Evolutionary conservation across 2,113 vertebrate species (phyloP).

Genomic region (Gasterosteus nipponicus): DNA sequence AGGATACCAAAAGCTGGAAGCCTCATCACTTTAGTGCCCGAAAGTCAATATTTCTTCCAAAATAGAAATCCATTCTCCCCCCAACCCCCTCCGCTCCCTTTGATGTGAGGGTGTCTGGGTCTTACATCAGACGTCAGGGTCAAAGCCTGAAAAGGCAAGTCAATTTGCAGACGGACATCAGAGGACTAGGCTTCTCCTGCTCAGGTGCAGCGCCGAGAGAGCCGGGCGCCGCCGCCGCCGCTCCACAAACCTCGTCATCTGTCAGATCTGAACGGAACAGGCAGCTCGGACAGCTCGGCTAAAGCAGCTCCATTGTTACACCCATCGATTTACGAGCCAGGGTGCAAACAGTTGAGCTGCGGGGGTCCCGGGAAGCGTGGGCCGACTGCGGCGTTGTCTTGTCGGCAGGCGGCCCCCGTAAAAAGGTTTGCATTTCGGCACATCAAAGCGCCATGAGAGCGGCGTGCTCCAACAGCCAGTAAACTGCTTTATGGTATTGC

Average conservation of each 20-base stretch:
- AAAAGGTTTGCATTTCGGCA: conserved; percentile 67
- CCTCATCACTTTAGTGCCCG: conserved; percentile 66
- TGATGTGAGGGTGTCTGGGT: conserved; percentile 84
- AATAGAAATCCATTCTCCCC: conserved; percentile 77
- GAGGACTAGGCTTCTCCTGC: conserved; percentile 67
- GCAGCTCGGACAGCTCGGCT: conserved; percentile 60
- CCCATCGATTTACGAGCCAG: conserved; percentile 61
- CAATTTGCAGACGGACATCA: conserved; percentile 80
- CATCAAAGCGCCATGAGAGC: conserved; percentile 75
- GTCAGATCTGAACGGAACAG: conserved; percentile 72
- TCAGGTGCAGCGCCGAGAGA: conserved; percentile 67
- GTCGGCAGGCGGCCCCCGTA: conserved; percentile 21
- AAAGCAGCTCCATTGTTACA: conserved; percentile 69
- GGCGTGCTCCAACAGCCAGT: conserved; percentile 54
- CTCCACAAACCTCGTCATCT: conserved; percentile 58
- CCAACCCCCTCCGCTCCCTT: conserved; percentile 67
- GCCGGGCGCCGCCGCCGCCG: conserved; percentile 9
- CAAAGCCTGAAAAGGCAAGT: conserved; percentile 83
- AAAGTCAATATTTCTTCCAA: conserved; percentile 77
- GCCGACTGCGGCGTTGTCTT: conserved; percentile 55
- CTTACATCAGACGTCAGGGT: conserved; percentile 85
- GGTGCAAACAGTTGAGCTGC: conserved; percentile 56
- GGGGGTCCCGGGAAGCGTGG: conserved; percentile 33
- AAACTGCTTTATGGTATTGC: conserved; percentile 73
- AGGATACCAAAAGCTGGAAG: conserved; percentile 62